Conservation (phyloP, 2,888 invertebrate species). For the Anodontia alba region DNA sequence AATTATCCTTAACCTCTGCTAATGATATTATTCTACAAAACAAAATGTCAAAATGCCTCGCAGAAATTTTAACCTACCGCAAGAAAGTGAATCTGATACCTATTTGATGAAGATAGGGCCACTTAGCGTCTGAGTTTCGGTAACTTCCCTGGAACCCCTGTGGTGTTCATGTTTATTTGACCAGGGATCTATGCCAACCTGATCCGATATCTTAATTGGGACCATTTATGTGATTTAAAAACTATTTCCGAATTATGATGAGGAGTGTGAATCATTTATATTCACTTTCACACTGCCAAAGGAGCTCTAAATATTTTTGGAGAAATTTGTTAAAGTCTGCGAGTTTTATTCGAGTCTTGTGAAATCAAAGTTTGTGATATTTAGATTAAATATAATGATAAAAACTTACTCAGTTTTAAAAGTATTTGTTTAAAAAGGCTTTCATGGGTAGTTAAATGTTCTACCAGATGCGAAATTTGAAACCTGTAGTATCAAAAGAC, state of each 20-base stretch:
- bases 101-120: slow-evolving; percentile 9
- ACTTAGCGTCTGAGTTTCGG: slow-evolving; percentile 14
- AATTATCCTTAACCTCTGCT: slow-evolving; percentile 11
- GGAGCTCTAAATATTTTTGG: background rate
- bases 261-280: background rate
- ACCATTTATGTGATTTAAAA: slow-evolving; percentile 55
- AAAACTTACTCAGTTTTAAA: no score
- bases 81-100: background rate
- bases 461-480: no score
- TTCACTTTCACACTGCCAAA: background rate
- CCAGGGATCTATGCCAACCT: slow-evolving; percentile 32
- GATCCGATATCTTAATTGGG: slow-evolving; percentile 41
- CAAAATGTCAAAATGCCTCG: slow-evolving; percentile 21
- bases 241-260: slow-evolving; percentile 16
- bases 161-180: slow-evolving; percentile 46
- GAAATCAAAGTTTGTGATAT: no score
- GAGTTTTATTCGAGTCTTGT: no score
- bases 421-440: no score
- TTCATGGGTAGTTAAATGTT: no score
- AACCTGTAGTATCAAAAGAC: no score
- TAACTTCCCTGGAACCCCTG: slow-evolving; percentile 28
- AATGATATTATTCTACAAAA: slow-evolving; percentile 15
- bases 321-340: no score
- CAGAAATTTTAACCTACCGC: slow-evolving; percentile 19
- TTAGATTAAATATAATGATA: no score